These are phyloP conservation scores for Centroberyx gerrardi DNA, from an alignment of 2,797 vertebrate genomes.

Conservation along the genomic window DNA sequence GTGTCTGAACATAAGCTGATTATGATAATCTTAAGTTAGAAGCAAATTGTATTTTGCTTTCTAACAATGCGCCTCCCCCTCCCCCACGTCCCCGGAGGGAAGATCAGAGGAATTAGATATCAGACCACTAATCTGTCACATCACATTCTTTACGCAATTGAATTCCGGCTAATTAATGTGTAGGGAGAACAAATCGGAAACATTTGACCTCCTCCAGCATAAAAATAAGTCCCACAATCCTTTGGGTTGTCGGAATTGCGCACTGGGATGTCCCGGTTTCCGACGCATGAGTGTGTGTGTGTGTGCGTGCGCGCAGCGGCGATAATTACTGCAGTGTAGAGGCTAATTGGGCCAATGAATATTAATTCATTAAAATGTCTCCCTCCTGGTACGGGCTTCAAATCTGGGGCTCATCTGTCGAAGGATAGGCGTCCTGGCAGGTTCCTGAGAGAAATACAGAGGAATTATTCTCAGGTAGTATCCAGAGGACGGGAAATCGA, in stretches of 20 bases:
- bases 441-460: conserved; percentile 68
- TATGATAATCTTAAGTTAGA: conserved; percentile 49
- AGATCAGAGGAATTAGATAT: conserved; percentile 72
- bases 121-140: conserved; percentile 75
- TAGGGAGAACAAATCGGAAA: conserved; percentile 76
- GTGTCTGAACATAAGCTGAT: conserved; percentile 46
- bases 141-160: conserved; percentile 71
- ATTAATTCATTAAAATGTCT: conserved; percentile 87
- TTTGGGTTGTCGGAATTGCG: conserved; percentile 72
- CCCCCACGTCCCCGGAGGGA: conserved; percentile 52
- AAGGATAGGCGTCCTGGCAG: conserved; percentile 64
- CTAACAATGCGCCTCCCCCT: conserved; percentile 58
- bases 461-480: conserved; percentile 68
- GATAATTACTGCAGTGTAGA: conserved; percentile 83
- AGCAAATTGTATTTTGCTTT: conserved; percentile 66
- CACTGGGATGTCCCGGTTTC: conserved; percentile 82
- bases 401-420: conserved; percentile 80
- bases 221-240: conserved; percentile 85
- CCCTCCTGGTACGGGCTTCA: conserved; percentile 81
- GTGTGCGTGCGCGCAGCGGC: conserved; percentile 41
- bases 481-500: conserved; percentile 38
- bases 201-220: conserved; percentile 83
- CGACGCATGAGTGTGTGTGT: conserved; percentile 45
- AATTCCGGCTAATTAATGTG: conserved; percentile 80
- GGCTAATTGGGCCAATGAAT: conserved; percentile 87